Evolutionary conservation across 1,140 invertebrate genomes (phyloP).

Genomic region (Hycleus cichorii): DNA sequence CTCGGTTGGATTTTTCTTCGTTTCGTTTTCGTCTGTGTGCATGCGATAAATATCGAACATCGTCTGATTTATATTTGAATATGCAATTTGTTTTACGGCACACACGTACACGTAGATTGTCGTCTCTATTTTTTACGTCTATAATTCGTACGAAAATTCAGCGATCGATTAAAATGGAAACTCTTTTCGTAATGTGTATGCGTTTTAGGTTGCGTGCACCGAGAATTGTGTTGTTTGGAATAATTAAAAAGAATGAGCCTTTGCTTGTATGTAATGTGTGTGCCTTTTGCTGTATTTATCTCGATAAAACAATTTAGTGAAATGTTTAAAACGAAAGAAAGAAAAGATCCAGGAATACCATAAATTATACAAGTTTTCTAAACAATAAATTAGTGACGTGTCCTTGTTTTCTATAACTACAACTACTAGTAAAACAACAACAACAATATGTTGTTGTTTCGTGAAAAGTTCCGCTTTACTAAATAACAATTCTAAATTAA

Average conservation of each 20-base stretch:
- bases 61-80: too few relatives aligned
- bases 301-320: conserved; percentile 8
- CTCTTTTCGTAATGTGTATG: too few relatives aligned
- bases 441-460: background rate
- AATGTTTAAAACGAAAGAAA: conserved; percentile 7
- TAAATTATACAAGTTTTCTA: conserved; percentile 12
- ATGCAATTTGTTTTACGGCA: too few relatives aligned
- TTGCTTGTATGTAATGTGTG: background rate
- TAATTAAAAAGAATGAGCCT: conserved; percentile 3
- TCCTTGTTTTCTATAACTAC: conserved; percentile 8
- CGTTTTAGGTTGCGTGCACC: conserved; percentile 10
- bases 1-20: too few relatives aligned
- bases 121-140: too few relatives aligned
- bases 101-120: too few relatives aligned
- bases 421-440: too few relatives aligned
- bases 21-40: too few relatives aligned
- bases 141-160: too few relatives aligned
- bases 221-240: conserved; percentile 9
- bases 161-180: too few relatives aligned
- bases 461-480: conserved; percentile 18
- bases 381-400: conserved; percentile 13
- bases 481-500: conserved; percentile 17
- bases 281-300: conserved; percentile 9
- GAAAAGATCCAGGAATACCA: background rate
- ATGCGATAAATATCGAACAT: too few relatives aligned